Base-by-base conservation (phyloP, 2,113 vertebrate genomes). In the Mola mola region DNA sequence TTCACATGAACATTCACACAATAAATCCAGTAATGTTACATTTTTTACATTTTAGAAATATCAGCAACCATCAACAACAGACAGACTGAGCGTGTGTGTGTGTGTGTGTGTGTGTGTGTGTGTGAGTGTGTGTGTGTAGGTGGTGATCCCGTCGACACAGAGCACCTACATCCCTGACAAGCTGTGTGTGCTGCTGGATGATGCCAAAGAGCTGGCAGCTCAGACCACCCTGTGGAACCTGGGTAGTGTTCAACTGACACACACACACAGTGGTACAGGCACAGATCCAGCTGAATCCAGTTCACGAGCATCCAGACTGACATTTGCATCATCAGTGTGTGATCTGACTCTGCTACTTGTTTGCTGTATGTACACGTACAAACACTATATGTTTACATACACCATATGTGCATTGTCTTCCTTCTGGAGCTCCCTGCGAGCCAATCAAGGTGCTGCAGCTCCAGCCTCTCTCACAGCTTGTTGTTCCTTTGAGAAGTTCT, bases 131-230 rank as follows among this genome's bases (percentile, higher is more conserved):
- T 69, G 24, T 29, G 17, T 43, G 6, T 2, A 87, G 84, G 84
- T 98, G 49, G 58, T 96, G 72, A 91, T 98, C 84, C 82, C 89
- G 34, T 90, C 92, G 50, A 93, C 91, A 7, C 91, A 87, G 58
- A 91, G 83, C 84, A 94, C 85, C 17, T 96, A 91, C 86, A 93
- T 96, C 92, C 94, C 96, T 19, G 92, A 96, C 83, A 95, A 95
- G 63, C 90, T 96, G 74, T 97, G 94, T 75, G 87, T 90, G 16
- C 89, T 93, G 3, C 80, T 97, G 85, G 96, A 98, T 58, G 94
- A 95, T 44, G 95, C 96, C 71, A 98, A 95, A 83, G 96, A 98
- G 60, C 78, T 98, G 70, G 95, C 96, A 52, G 96, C 96, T 15
- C 93, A 95, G 75, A 95, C 93, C 68, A 89, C 94, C 0, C 91